Percentiles rank a stretch among this genome's conserved stretches.
These are phyloP conservation scores for Salvelinus sp. DNA, from an alignment of 2,113 vertebrate genomes.

Conservation along the genomic window DNA sequence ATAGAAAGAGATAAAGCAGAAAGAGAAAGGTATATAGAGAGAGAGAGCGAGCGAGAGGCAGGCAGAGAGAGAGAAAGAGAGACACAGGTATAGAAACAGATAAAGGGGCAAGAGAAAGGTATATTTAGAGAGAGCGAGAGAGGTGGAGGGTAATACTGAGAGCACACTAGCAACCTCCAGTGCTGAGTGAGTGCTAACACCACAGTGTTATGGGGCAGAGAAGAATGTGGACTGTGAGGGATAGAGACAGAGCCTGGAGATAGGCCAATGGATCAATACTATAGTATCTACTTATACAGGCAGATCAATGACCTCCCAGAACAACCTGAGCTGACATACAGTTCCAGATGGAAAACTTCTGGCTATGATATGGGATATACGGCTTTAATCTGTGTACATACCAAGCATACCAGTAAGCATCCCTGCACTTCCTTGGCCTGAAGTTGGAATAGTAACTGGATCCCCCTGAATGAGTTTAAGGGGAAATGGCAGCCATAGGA, in stretches of 20 bases:
- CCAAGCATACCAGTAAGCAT: background rate
- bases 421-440: conserved; percentile 13
- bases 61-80: too few species aligned
- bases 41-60: too few species aligned
- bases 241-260: conserved; percentile 47
- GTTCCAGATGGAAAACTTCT: conserved; percentile 26
- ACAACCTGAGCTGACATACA: conserved; percentile 35
- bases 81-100: too few species aligned
- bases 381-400: background rate
- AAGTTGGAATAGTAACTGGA: conserved; percentile 32
- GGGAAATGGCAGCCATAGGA: conserved; percentile 39
- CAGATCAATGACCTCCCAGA: conserved; percentile 48
- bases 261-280: conserved; percentile 53
- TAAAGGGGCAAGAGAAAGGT: too few species aligned
- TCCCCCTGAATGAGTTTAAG: background rate
- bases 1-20: too few species aligned
- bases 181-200: conserved; percentile 20
- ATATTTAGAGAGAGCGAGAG: background rate
- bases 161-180: conserved; percentile 18
- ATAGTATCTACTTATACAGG: conserved; percentile 56
- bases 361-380: conserved; percentile 7
- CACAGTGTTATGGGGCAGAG: conserved; percentile 45
- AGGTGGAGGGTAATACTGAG: background rate
- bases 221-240: conserved; percentile 15
- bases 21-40: too few species aligned